These are phyloP conservation scores for Ladona fulva DNA, from an alignment of 1,140 invertebrate species.

Conservation along the genomic window DNA sequence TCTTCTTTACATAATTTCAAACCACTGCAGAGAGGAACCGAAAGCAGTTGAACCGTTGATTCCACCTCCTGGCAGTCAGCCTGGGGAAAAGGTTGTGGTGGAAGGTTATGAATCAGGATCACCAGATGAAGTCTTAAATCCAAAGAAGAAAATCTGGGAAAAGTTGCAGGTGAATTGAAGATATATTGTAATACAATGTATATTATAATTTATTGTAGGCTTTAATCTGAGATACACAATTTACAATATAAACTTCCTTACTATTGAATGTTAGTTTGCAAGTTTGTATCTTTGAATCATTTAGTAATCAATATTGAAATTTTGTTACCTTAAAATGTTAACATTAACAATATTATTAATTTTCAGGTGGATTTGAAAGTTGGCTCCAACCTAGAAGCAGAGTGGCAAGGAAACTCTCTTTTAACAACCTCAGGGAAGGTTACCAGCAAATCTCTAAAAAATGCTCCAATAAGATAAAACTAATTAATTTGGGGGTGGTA, in stretches of 20 bases:
- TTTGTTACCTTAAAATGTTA: not conserved
- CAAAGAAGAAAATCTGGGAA: constrained; percentile 98
- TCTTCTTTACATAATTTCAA: constrained; percentile 14
- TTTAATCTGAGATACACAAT: not conserved
- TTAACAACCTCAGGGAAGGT: constrained; percentile 59
- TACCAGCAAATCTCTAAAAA: constrained; percentile 57
- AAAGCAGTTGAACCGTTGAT: constrained; percentile 68
- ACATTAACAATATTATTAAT: constrained; percentile 20
- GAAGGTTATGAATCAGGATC: constrained; percentile 70
- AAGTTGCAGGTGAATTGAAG: constrained; percentile 54
- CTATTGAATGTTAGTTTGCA: constrained; percentile 14
- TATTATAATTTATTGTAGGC: constrained; percentile 13
- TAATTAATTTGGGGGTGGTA: too few relatives aligned
- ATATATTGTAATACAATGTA: not conserved
- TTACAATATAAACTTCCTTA: constrained; percentile 11
- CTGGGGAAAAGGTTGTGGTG: constrained; percentile 73
- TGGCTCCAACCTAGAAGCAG: constrained; percentile 60
- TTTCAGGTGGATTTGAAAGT: constrained; percentile 64
- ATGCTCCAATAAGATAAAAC: constrained; percentile 70
- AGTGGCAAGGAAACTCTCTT: constrained; percentile 74
- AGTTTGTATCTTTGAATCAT: too few relatives aligned
- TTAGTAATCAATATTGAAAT: too few relatives aligned
- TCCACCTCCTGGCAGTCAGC: constrained; percentile 56
- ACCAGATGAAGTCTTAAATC: constrained; percentile 83
- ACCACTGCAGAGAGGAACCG: constrained; percentile 49